Base-by-base conservation (phyloP, 2,797 vertebrate species). In the Pogoniulus pusillus region DNA sequence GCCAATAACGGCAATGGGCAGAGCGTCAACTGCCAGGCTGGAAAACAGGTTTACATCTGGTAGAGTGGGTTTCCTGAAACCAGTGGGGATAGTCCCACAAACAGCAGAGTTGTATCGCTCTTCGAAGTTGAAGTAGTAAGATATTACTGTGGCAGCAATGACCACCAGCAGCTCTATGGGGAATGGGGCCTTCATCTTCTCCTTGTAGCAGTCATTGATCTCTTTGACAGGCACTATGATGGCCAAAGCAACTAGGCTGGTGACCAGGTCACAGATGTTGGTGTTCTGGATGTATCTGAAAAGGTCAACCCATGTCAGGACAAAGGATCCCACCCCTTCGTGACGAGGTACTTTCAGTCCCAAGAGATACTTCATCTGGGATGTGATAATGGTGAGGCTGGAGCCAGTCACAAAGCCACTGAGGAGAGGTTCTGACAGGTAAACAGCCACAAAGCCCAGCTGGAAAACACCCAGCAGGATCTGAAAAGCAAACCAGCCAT, bases 371-470 rank as follows among this genome's bases (percentile, higher is more conserved):
- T 96, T 97, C 94, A 97, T 94, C 89, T 97, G 96, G 19, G 97
- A 97, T 24, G 95, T 97, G 88, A 97, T 87, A 84, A 97, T 96
- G 74, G 96, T 97, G 76, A 97, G 92, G 41, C 95, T 96, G 82
- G 95, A 96, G 41, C 97, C 89, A 0, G 96, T 92, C 82, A 97
- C 96, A 41, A 97, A 97, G 75, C 97, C 96, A 27, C 96, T 91
- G 87, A 97, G 94, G 30, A 96, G 91, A 45, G 96, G 96, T 87
- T 97, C 97, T 75, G 96, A 96, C 59, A 96, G 87, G 90, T 97
- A 97, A 74, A 96, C 94, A 29, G 96, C 93, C 83, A 97, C 85
- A 41, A 97, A 97, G 55, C 97, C 96, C 74, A 97, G 55, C 89
- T 96, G 95, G 26, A 97, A 93, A 90, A 94, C 62, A 9, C 96